Percentiles rank a stretch among this genome's conserved stretches.
Evolutionary conservation across 2,797 vertebrate species (phyloP).

Genomic region (Coluber constrictor): DNA sequence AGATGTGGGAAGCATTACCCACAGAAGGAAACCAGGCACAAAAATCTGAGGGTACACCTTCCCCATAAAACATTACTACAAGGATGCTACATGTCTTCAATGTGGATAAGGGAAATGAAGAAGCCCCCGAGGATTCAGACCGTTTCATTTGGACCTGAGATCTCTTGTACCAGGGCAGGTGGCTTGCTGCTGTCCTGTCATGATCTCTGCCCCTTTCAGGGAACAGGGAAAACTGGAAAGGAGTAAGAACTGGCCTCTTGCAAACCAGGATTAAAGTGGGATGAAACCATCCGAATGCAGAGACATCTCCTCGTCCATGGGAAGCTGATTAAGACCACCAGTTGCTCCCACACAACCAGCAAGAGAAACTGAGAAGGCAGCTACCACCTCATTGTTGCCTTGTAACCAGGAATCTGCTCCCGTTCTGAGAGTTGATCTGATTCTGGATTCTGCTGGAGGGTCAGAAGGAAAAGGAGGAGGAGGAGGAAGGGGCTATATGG

Average conservation of each 20-base stretch:
- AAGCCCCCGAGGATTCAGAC: neutral
- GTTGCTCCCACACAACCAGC: too few relatives aligned
- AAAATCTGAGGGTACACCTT: neutral
- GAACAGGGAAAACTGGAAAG: neutral
- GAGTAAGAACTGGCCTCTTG: neutral
- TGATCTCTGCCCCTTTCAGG: too few relatives aligned
- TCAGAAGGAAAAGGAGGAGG: fast-evolving
- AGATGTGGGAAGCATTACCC: neutral
- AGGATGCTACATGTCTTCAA: neutral
- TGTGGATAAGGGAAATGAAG: neutral
- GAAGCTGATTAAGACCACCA: neutral
- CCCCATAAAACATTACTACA: neutral
- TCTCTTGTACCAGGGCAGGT: neutral
- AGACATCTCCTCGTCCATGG: neutral
- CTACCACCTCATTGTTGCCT: slow-evolving; percentile 58
- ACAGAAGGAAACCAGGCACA: neutral
- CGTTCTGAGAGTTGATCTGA: neutral
- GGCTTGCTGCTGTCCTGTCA: fast-evolving
- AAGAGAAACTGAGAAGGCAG: neutral
- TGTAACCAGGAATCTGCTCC: neutral
- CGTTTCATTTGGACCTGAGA: neutral
- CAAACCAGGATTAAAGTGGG: neutral
- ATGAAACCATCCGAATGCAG: too few relatives aligned
- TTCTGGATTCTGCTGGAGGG: neutral
- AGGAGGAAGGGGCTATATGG: neutral